Base-by-base conservation (phyloP, 1,140 invertebrate species). In the Elymnias hypermnestra region DNA sequence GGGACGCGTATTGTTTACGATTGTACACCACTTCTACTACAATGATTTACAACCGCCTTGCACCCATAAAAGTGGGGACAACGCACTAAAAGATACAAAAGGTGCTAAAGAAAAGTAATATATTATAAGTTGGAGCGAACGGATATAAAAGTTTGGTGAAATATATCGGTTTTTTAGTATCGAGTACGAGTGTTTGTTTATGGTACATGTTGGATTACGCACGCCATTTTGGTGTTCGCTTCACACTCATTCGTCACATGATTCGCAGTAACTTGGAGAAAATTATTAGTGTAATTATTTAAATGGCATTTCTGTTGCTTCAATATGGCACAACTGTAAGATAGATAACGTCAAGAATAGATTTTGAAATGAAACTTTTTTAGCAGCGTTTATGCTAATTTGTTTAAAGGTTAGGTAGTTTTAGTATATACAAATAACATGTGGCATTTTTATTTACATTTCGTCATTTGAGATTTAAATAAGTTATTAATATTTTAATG, bases 71-170 rank as follows among this genome's bases (percentile, higher is more conserved):
- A 74, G 62, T 63, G 67, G 72, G 75, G 79, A 82, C 67, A 82
- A 72, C 65, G 70, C 67, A 75, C 70, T 76, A 82, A 83, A 83
- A 82, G 69, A 77, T 72, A 83, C 82, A 85, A 85, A 85, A 85
- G 82, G 79, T 81, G 77, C 77, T 85, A 85, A 82, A 83, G 77
- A 85, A 83, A 82, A 81, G 75, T 74, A 78, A 82, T 81, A 83
- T 82, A 85, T 81, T 85, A 75, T 54, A 77, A 81, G 77, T 75
- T 67, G 60, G 65, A 73, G 62, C 53, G 64, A 74, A 82, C 68
- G 67, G 68, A 72, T 83, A 84, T 83, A 83, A 83, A 85, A 83
- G 73, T 79, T 76, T 68, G 67, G 70, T 82, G 76, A 79, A 83
- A 79, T 83, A 78, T 84, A 83, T 79, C 78, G 71, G 76, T 74